A percentile compares a stretch with the other conserved stretches of the same genome.
Conservation (phyloP, 2,113 vertebrate species). For the Upupa epops region DNA sequence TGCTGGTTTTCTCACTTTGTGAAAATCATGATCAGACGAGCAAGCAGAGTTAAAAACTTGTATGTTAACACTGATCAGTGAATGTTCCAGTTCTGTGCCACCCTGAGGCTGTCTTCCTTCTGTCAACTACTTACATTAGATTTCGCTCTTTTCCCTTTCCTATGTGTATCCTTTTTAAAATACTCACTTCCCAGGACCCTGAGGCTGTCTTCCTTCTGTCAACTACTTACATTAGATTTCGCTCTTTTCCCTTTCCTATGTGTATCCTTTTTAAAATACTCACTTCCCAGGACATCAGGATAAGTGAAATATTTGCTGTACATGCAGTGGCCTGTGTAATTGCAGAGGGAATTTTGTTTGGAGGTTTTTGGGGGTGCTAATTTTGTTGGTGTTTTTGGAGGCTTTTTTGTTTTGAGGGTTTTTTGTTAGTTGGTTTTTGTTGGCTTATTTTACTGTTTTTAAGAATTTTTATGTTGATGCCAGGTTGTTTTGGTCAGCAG, state of each 20-base stretch:
- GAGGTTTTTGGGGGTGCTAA: no score
- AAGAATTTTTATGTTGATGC: background rate
- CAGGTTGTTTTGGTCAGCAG: background rate
- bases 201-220: background rate
- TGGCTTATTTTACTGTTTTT: background rate
- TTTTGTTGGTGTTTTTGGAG: background rate
- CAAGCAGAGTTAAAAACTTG: background rate
- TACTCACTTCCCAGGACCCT: no score
- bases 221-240: background rate
- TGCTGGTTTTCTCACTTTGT: background rate
- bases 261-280: background rate
- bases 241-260: background rate
- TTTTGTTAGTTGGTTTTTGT: background rate
- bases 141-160: background rate
- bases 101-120: background rate
- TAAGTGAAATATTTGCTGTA: background rate
- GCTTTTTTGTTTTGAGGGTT: background rate
- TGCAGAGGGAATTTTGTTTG: background rate
- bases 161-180: background rate
- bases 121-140: accelerated
- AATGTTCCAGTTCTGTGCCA: background rate
- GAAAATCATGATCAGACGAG: background rate
- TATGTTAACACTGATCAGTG: background rate
- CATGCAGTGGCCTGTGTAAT: background rate
- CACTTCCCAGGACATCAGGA: accelerated